A percentile compares a stretch with the other conserved stretches of the same genome.
Evolutionary conservation across 2,888 invertebrate species (phyloP).

Genomic region (Chymomyza amoena): DNA sequence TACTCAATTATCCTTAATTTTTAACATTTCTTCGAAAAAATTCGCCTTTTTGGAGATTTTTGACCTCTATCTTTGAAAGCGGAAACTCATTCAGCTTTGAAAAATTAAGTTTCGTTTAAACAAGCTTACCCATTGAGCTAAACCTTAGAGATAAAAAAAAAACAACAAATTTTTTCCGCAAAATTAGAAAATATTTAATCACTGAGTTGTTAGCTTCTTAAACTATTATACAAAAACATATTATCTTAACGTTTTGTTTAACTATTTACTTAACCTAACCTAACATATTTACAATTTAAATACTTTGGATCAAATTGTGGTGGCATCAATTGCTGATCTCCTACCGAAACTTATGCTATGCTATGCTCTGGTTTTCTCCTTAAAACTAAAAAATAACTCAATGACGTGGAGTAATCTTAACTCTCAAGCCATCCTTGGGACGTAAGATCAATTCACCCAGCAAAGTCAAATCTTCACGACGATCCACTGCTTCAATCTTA

Average conservation of each 20-base stretch:
- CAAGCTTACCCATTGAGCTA: no score
- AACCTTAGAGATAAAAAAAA: neutral
- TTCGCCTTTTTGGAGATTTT: no score
- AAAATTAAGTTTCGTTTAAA: no score
- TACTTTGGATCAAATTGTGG: conserved; percentile 56
- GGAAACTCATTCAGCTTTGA: no score
- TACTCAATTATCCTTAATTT: no score
- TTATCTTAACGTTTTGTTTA: neutral
- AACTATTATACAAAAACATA: neutral
- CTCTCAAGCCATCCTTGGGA: conserved; percentile 81
- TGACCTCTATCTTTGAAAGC: no score
- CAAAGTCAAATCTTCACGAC: conserved; percentile 81
- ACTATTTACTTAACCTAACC: neutral
- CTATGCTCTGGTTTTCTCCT: neutral
- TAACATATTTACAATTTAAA: conserved; percentile 55
- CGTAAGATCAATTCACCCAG: conserved; percentile 82
- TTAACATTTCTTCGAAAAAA: no score
- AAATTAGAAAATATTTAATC: conserved; percentile 28
- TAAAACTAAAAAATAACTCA: conserved; percentile 26
- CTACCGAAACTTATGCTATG: conserved; percentile 13
- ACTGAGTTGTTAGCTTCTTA: conserved; percentile 39
- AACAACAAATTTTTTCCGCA: neutral
- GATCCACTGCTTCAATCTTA: conserved; percentile 80
- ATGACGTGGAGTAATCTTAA: conserved; percentile 78
- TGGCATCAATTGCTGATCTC: neutral